These are phyloP conservation scores for Gallinago solitaria DNA, from an alignment of 2,797 vertebrate species.

Conservation along the genomic window DNA sequence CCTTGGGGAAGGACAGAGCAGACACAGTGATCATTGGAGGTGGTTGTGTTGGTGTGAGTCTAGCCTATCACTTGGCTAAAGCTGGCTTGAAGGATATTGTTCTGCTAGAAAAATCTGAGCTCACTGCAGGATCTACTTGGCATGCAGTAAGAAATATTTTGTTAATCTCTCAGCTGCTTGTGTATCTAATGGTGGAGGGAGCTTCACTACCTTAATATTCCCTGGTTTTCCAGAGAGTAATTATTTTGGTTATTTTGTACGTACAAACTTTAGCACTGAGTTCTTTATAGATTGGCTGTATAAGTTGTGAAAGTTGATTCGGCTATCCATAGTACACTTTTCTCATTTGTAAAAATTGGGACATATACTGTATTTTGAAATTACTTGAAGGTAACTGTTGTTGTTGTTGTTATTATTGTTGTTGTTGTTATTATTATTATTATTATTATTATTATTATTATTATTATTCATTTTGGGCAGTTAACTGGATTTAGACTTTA, in stretches of 20 bases:
- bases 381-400: background rate
- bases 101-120: slow-evolving; percentile 94
- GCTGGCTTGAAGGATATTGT: slow-evolving; percentile 93
- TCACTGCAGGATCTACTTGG: slow-evolving; percentile 98
- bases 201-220: background rate
- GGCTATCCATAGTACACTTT: background rate
- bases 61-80: slow-evolving; percentile 96
- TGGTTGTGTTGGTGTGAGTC: slow-evolving; percentile 91
- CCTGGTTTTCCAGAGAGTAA: background rate
- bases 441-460: background rate
- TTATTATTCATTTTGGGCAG: background rate
- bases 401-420: no score
- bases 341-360: background rate
- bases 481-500: background rate
- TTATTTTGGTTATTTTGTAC: background rate
- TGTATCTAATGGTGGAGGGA: background rate
- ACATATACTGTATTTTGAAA: background rate
- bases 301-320: background rate
- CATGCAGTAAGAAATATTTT: slow-evolving; percentile 87
- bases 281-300: background rate
- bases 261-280: background rate
- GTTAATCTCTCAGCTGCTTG: background rate
- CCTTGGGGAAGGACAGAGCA: slow-evolving; percentile 85
- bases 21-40: slow-evolving; percentile 95
- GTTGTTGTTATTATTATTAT: background rate